These are phyloP conservation scores for Cygnus buccinator DNA, from an alignment of 2,113 vertebrate species.

Conservation along the genomic window DNA sequence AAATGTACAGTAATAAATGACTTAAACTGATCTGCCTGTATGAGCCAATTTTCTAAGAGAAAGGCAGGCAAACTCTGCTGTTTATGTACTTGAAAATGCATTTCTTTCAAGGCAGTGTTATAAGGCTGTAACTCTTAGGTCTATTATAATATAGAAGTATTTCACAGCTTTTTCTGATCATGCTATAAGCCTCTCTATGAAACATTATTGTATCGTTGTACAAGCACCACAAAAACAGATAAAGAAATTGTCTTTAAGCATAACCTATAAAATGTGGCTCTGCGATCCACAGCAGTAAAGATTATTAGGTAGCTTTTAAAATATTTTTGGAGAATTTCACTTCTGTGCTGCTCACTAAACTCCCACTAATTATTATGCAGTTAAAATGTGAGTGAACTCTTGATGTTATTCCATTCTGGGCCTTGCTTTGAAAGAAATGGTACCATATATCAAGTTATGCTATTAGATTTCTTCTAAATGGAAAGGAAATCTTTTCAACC, in stretches of 20 bases:
- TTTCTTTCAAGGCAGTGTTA: not conserved
- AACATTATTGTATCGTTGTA: not conserved
- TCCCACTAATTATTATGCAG: constrained; percentile 61
- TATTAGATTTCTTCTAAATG: constrained; percentile 35
- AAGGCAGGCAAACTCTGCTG: not conserved
- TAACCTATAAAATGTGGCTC: not conserved
- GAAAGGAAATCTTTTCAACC: constrained; percentile 31
- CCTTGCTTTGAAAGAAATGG: constrained; percentile 44
- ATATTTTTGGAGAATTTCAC: constrained; percentile 50
- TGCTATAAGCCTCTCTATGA: not conserved
- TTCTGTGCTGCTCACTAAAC: constrained; percentile 61
- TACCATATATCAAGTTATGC: constrained; percentile 21
- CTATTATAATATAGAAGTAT: not conserved
- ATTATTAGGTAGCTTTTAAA: constrained; percentile 17
- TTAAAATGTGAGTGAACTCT: constrained; percentile 70
- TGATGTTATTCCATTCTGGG: constrained; percentile 37
- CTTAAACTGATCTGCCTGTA: not conserved
- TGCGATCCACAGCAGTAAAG: not conserved
- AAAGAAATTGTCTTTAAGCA: not conserved
- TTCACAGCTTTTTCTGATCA: not conserved
- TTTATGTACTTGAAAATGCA: not conserved
- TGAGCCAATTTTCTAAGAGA: not conserved
- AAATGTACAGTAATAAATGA: not conserved
- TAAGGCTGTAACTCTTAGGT: not conserved
- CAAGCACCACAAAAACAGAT: not conserved